Evolutionary conservation across 2,113 vertebrate genomes (phyloP), one percentile per base, ranked within the genome.

Genomic region (Salvelinus namaycush): DNA sequence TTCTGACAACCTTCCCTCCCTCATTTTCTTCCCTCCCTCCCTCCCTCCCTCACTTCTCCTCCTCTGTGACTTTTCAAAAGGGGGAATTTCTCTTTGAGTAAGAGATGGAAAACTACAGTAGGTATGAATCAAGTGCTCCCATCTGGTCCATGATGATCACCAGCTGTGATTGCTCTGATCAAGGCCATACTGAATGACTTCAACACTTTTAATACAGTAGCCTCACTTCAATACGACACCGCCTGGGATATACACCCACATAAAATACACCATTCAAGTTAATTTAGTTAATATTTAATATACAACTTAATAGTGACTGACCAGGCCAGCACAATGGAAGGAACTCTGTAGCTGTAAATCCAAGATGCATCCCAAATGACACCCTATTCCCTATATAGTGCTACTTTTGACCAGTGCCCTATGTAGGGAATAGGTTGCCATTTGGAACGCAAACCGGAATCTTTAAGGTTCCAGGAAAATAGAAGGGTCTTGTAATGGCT

Each of bases 151-250:
- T 44, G 39, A 44, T 44, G 39, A 44, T 44, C 39, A 44, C 39
- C 39, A 44, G 39, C 39, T 44, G 39, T 44, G 39, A 11, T 44
- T 44, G 51, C 80, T 77, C 86, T 80, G 85, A 91, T 90, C 79
- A 82, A 87, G 86, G 87, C 87, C 83, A 76, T 44, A 44, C 39
- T 44, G 39, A 44, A 44, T 87, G 82, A 86, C 90, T 89, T 89
- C 83, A 88, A 78, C 84, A 85, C 87, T 89, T 88, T 84, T 82
- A 84, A 78, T 78, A 91, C 91, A 86, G 93, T 93, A 93, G 91
- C 89, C 84, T 79, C 80, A 67, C 39, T 44, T 44, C 39, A 44
- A 44, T 44, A 44, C 39, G 39, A 44, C 39, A 44, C 39, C 39
- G 9, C 39, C 39, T 44, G 72, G n/a, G 70, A 72, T 78, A 49